phyloP scores from a whole-genome alignment of 1,140 invertebrate species.

The Ceratosolen solmsi region DNA sequence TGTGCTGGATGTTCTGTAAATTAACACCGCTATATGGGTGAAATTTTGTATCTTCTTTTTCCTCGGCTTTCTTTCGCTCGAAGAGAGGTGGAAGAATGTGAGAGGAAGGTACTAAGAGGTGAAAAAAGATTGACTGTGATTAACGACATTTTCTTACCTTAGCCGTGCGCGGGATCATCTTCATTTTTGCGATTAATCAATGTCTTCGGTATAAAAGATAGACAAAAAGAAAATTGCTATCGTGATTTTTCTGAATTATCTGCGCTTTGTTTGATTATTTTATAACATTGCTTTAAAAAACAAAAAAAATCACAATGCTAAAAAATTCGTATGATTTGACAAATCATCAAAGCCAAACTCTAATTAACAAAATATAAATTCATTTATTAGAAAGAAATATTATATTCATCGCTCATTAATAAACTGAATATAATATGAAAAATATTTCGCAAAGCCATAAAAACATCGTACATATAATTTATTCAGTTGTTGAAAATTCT shows the following conservation, averaged over 20 bases:
- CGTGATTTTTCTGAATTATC: conserved; percentile 1
- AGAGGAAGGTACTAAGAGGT: conserved; percentile 1
- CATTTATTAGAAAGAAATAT: too few relatives aligned
- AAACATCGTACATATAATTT: too few relatives aligned
- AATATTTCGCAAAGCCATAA: too few relatives aligned
- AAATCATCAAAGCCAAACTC: too few relatives aligned
- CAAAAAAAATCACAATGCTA: not conserved
- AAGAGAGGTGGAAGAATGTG: not conserved
- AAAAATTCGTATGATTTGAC: not conserved
- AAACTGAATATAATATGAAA: too few relatives aligned
- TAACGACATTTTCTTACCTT: conserved; percentile 39
- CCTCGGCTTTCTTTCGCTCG: not conserved
- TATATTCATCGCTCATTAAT: too few relatives aligned
- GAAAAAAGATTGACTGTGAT: conserved; percentile 38
- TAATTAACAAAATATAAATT: too few relatives aligned
- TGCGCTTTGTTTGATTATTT: not conserved
- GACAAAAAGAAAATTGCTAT: not conserved
- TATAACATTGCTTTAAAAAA: not conserved
- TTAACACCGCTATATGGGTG: too few relatives aligned
- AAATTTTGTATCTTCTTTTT: conserved; percentile 24
- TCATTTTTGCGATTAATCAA: conserved; percentile 46
- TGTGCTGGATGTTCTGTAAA: too few relatives aligned
- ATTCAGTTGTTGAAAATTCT: not conserved
- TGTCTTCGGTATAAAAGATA: conserved; percentile 12
- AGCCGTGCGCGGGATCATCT: conserved; percentile 27